These are phyloP conservation scores for Tineola bisselliella DNA, from an alignment of 2,888 invertebrate species.

Conservation along the genomic window DNA sequence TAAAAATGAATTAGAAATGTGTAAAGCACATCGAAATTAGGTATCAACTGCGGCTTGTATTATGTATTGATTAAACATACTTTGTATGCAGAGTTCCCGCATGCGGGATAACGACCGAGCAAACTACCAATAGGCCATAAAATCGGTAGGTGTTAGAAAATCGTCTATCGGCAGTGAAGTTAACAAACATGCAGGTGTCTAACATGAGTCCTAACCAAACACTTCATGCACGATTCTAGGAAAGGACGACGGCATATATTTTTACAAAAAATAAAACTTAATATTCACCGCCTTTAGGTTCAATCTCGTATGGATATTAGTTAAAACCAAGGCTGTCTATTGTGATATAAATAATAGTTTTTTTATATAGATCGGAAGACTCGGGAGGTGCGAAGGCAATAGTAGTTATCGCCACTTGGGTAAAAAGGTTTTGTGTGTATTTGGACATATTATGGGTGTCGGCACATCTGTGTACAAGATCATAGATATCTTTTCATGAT, in stretches of 20 bases:
- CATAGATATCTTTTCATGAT: neutral
- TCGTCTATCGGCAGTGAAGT: neutral
- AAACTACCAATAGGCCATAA: too few relatives aligned
- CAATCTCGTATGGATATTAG: too few relatives aligned
- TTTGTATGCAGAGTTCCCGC: too few relatives aligned
- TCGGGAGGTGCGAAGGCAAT: neutral
- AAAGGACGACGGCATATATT: neutral
- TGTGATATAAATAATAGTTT: neutral
- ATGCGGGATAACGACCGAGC: too few relatives aligned
- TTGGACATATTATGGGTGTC: neutral
- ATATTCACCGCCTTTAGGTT: too few relatives aligned
- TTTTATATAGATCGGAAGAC: neutral
- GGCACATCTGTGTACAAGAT: neutral
- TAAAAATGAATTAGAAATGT: too few relatives aligned
- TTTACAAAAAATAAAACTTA: too few relatives aligned
- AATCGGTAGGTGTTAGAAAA: neutral
- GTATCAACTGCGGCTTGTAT: too few relatives aligned
- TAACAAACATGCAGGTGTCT: neutral
- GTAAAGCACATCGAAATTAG: too few relatives aligned
- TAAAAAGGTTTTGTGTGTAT: constrained; percentile 4
- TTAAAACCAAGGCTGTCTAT: neutral
- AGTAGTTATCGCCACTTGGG: neutral
- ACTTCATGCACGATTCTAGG: neutral
- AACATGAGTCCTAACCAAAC: neutral
- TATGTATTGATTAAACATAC: too few relatives aligned